These are phyloP conservation scores for Margaritifera margaritifera DNA, from an alignment of 2,888 invertebrate genomes.

Conservation along the genomic window DNA sequence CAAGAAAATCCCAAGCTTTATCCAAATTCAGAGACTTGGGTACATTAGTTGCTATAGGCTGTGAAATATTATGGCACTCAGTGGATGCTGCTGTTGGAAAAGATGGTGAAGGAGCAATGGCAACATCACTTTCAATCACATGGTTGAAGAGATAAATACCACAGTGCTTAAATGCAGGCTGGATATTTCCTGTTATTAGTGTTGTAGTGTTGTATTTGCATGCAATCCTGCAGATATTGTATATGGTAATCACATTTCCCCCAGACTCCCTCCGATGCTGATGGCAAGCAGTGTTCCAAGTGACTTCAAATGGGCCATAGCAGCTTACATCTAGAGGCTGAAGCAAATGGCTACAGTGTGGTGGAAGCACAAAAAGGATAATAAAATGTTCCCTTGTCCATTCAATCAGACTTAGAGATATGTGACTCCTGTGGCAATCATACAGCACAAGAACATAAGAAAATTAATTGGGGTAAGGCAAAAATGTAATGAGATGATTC, in stretches of 20 bases:
- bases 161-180: constrained; percentile 12
- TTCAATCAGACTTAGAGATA: constrained; percentile 19
- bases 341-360: constrained; percentile 22
- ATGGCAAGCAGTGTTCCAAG: constrained; percentile 15
- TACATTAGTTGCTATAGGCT: neutral
- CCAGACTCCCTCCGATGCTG: constrained; percentile 12
- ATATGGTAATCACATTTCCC: constrained; percentile 13
- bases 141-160: constrained; percentile 16
- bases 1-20: neutral
- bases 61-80: too few species aligned
- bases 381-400: constrained; percentile 22
- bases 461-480: neutral
- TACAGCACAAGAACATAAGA: constrained; percentile 17
- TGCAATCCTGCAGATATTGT: constrained; percentile 18
- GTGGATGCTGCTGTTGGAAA: neutral
- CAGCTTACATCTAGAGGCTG: constrained; percentile 27
- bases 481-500: constrained; percentile 16
- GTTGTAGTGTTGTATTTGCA: constrained; percentile 16
- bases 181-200: constrained; percentile 16
- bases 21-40: neutral
- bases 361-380: constrained; percentile 30
- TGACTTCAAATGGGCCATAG: constrained; percentile 17
- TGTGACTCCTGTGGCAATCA: constrained; percentile 32
- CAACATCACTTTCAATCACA: constrained; percentile 1
- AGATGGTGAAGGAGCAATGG: constrained; percentile 3